A percentile compares a stretch with the other conserved stretches of the same genome.
These are phyloP conservation scores for Sebastes vulpes DNA, from an alignment of 2,797 vertebrate species.

Conservation along the genomic window DNA sequence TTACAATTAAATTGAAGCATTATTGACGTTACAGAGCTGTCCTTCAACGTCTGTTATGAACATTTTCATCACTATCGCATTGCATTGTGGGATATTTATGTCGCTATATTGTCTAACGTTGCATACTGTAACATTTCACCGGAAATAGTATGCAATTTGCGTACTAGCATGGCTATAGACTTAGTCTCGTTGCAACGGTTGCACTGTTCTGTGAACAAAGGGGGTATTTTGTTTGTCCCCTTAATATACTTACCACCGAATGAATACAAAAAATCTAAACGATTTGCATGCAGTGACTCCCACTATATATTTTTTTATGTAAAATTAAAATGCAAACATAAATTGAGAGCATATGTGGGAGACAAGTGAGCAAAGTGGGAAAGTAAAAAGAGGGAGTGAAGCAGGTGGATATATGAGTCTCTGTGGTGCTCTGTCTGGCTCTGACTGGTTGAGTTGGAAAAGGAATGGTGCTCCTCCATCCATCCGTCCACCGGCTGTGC, in stretches of 20 bases:
- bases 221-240: not conserved
- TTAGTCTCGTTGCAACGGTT: not conserved
- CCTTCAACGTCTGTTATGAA: too few relatives aligned
- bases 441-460: constrained; percentile 55
- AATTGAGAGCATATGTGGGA: not conserved
- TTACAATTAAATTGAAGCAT: too few relatives aligned
- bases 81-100: too few relatives aligned
- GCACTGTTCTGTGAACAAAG: not conserved
- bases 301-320: not conserved
- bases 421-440: constrained; percentile 13
- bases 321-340: not conserved
- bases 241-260: not conserved
- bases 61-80: too few relatives aligned
- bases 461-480: constrained; percentile 37
- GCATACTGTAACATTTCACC: too few relatives aligned
- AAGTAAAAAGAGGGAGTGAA: constrained; percentile 1
- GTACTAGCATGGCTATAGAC: too few relatives aligned
- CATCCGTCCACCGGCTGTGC: constrained; percentile 40
- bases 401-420: constrained; percentile 52
- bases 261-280: not conserved
- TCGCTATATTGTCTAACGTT: too few relatives aligned
- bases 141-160: too few relatives aligned
- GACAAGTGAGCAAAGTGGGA: not conserved
- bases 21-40: too few relatives aligned
- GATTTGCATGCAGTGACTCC: not conserved